Evolutionary conservation across 2,113 vertebrate species (phyloP).

Genomic region (Catharus bicknelli): DNA sequence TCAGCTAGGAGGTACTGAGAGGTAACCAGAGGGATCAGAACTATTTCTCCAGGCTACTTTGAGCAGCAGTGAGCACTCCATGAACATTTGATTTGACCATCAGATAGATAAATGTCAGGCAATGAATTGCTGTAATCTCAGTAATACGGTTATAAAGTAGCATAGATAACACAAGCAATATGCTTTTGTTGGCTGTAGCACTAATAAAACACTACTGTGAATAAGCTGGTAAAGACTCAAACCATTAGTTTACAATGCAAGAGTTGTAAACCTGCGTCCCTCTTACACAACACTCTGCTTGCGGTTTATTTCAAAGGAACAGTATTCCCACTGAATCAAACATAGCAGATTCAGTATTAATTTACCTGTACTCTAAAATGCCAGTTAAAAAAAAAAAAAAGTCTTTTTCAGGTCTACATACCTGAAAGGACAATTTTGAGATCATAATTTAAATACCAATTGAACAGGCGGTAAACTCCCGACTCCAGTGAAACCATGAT

Average conservation of each 20-base stretch:
- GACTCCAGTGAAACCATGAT: neutral
- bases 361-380: neutral
- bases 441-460: neutral
- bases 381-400: neutral
- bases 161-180: neutral
- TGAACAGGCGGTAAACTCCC: neutral
- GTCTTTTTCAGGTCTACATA: neutral
- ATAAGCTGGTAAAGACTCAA: conserved; percentile 18
- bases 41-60: conserved; percentile 3
- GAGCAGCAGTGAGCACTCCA: neutral
- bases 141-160: conserved; percentile 19
- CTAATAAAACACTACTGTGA: conserved; percentile 4
- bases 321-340: neutral
- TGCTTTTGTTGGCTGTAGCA: neutral
- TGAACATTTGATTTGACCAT: neutral
- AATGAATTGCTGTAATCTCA: neutral
- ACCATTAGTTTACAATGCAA: neutral
- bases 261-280: neutral
- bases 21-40: neutral
- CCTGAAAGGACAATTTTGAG: neutral
- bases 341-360: neutral
- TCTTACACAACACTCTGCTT: neutral
- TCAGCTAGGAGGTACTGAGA: neutral
- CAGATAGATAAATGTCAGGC: neutral
- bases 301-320: conserved; percentile 1